These are phyloP conservation scores for Tylochromis polylepis DNA, from an alignment of 2,113 vertebrate genomes.

Conservation along the genomic window DNA sequence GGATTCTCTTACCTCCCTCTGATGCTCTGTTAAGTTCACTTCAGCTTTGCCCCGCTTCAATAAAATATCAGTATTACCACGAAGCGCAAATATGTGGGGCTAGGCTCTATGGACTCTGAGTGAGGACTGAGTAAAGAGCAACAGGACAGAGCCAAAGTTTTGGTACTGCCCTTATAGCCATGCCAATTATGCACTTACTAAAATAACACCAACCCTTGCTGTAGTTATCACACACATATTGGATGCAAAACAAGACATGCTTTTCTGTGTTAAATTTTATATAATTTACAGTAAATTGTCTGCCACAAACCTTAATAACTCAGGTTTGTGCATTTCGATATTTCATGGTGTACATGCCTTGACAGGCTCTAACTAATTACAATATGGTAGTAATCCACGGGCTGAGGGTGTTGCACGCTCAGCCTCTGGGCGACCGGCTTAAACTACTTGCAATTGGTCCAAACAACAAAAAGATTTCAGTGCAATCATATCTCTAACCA, in stretches of 20 bases:
- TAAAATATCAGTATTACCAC: background rate
- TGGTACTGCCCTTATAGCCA: background rate
- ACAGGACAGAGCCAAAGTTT: background rate
- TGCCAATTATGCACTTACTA: background rate
- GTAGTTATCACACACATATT: background rate
- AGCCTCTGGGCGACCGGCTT: background rate
- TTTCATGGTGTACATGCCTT: background rate
- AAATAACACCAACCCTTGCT: background rate
- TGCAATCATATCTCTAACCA: background rate
- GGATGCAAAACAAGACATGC: background rate
- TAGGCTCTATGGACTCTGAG: background rate
- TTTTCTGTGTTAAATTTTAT: background rate
- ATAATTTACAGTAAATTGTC: background rate
- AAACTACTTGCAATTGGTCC: background rate
- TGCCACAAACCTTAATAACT: background rate
- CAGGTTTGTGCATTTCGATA: background rate
- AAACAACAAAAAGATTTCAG: background rate
- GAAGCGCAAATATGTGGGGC: background rate
- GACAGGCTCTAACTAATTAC: background rate
- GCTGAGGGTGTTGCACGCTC: background rate
- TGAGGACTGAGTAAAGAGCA: background rate
- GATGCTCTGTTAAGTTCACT: background rate
- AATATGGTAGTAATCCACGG: background rate
- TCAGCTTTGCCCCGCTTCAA: background rate
- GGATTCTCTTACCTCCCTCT: background rate